These are phyloP conservation scores for Nymphicus hollandicus DNA, from an alignment of 2,113 vertebrate genomes.

Conservation along the genomic window DNA sequence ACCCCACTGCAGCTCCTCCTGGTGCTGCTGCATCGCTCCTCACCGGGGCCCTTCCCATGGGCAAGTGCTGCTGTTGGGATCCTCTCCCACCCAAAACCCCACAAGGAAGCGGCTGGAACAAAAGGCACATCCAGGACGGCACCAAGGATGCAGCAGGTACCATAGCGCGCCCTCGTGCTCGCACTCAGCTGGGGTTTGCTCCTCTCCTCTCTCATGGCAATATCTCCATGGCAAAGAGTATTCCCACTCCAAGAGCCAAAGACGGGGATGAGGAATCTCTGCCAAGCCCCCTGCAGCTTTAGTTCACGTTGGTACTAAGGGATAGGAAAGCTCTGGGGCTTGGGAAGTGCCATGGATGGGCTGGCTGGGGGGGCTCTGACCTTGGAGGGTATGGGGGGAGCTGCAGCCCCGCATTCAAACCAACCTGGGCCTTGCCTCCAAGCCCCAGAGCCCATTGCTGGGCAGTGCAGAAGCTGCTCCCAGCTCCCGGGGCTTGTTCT, in stretches of 20 bases:
- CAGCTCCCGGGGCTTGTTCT: background rate
- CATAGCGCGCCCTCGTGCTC: too few relatives aligned
- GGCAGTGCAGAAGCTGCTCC: background rate
- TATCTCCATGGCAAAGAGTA: background rate
- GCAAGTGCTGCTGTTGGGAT: background rate
- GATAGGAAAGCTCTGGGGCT: background rate
- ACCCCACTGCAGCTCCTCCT: background rate
- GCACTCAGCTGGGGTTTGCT: background rate
- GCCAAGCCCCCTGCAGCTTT: background rate
- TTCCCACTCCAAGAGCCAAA: background rate
- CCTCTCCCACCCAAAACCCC: fast-evolving
- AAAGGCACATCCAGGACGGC: background rate
- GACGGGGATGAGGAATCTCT: background rate
- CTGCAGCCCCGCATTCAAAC: background rate
- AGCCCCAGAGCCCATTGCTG: fast-evolving
- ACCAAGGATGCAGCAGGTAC: background rate
- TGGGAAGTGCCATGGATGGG: fast-evolving
- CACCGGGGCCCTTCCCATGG: fast-evolving
- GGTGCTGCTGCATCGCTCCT: background rate
- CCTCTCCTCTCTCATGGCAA: background rate
- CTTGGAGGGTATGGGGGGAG: background rate
- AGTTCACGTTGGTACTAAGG: background rate
- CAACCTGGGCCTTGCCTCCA: background rate
- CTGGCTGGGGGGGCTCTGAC: background rate
- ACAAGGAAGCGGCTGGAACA: fast-evolving